phyloP scores from a whole-genome alignment of 2,888 invertebrate species.

The Trachelus tabidus region DNA sequence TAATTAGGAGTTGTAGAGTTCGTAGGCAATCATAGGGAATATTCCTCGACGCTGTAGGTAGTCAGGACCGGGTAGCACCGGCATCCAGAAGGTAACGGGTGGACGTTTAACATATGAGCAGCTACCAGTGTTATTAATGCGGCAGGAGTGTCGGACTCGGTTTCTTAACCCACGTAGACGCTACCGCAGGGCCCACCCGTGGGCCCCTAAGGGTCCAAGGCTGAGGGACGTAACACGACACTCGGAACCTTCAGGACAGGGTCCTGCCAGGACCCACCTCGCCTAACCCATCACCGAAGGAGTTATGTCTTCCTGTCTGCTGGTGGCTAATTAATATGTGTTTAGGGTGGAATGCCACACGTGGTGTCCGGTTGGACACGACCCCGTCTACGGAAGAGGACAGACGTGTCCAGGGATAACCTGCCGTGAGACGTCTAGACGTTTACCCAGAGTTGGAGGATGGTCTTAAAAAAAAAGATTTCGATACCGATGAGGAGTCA shows the following conservation, averaged over 20 bases:
- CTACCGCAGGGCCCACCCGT: constrained; percentile 46
- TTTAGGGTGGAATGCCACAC: constrained; percentile 45
- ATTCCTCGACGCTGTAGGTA: constrained; percentile 46
- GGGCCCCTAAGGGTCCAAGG: constrained; percentile 34
- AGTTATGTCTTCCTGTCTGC: constrained; percentile 55
- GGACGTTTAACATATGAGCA: constrained; percentile 66
- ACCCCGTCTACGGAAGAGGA: constrained; percentile 1
- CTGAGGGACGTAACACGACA: constrained; percentile 54
- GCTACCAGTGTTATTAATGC: constrained; percentile 66
- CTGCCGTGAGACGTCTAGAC: constrained; percentile 14
- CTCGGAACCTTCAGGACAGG: constrained; percentile 41
- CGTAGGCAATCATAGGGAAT: background rate
- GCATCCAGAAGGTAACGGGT: constrained; percentile 46
- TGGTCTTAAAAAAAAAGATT: background rate
- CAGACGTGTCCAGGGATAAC: too few relatives aligned
- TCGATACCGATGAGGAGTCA: constrained; percentile 11
- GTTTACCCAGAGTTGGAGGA: constrained; percentile 1
- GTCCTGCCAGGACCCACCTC: constrained; percentile 11
- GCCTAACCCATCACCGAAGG: constrained; percentile 38
- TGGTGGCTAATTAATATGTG: constrained; percentile 57
- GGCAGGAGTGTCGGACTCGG: constrained; percentile 56
- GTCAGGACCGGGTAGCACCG: constrained; percentile 32
- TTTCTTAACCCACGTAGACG: constrained; percentile 50
- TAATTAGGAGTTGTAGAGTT: background rate
- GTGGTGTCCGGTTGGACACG: constrained; percentile 6